Conservation (phyloP, 2,888 invertebrate genomes). For the Nebria brevicollis region DNA sequence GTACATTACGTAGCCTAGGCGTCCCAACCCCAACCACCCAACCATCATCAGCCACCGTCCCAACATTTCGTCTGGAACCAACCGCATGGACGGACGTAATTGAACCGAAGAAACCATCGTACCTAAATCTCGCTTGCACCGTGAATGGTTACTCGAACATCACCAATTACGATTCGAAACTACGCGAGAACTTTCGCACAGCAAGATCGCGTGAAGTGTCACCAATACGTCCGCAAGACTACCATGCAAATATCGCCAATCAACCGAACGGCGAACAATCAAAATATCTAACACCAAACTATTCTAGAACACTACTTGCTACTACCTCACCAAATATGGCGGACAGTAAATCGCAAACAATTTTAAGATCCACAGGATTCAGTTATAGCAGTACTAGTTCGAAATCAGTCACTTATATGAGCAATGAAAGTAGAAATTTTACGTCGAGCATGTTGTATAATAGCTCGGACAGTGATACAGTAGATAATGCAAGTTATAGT, state of each 20-base stretch:
- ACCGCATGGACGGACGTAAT: conserved; percentile 51
- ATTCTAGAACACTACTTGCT: conserved; percentile 22
- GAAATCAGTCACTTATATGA: conserved; percentile 51
- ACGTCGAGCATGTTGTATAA: conserved; percentile 53
- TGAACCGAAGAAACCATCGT: conserved; percentile 80
- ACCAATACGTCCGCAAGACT: conserved; percentile 69
- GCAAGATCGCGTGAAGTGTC: conserved; percentile 74
- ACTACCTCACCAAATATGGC: conserved; percentile 35
- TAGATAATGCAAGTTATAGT: conserved; percentile 51
- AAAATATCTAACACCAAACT: conserved; percentile 47
- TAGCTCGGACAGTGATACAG: conserved; percentile 53
- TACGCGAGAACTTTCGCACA: conserved; percentile 70
- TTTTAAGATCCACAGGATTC: conserved; percentile 6
- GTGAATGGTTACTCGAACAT: conserved; percentile 90
- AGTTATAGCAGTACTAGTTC: conserved; percentile 18
- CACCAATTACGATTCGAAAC: conserved; percentile 85
- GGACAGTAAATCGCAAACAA: conserved; percentile 28
- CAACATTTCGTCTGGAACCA: conserved; percentile 48
- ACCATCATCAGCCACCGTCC: conserved; percentile 48
- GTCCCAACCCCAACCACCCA: conserved; percentile 55
- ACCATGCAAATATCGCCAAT: conserved; percentile 31
- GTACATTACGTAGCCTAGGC: conserved; percentile 65
- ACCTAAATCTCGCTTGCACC: conserved; percentile 87
- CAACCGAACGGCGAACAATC: conserved; percentile 14
- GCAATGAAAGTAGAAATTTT: conserved; percentile 52